Evolutionary conservation across 2,888 invertebrate genomes (phyloP).

Genomic region (Hipparchia sbordonii): DNA sequence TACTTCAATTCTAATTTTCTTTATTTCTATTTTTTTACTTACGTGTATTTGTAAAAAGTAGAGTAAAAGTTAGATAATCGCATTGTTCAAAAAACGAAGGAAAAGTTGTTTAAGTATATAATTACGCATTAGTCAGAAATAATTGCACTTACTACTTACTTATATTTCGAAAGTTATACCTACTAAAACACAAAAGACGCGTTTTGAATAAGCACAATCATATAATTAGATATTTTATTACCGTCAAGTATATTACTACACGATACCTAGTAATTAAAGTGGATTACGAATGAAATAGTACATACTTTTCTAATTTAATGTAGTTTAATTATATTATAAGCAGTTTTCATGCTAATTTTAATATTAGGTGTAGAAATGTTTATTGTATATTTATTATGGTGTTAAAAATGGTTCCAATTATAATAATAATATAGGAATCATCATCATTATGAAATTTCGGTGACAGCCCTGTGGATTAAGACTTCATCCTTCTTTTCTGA

Average conservation of each 20-base stretch:
- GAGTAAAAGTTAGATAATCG: not conserved
- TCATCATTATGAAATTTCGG: too few species aligned
- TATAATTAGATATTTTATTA: slow-evolving; percentile 17
- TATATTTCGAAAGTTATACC: slow-evolving; percentile 9
- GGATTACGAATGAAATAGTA: slow-evolving; percentile 1
- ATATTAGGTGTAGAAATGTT: slow-evolving; percentile 9
- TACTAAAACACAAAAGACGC: slow-evolving; percentile 6
- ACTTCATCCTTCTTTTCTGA: too few species aligned
- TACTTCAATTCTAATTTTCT: too few species aligned
- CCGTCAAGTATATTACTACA: not conserved
- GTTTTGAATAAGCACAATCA: slow-evolving; percentile 13
- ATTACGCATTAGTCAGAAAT: slow-evolving; percentile 1
- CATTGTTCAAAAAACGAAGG: slow-evolving; percentile 10
- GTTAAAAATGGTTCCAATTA: not conserved
- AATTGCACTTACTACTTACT: not conserved
- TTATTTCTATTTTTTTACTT: not conserved
- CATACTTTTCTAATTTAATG: not conserved
- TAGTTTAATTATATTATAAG: slow-evolving; percentile 11
- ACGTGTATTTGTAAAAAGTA: not conserved
- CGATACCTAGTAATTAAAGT: slow-evolving; percentile 16
- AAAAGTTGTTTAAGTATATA: not conserved
- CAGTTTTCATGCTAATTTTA: slow-evolving; percentile 19
- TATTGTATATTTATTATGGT: slow-evolving; percentile 9
- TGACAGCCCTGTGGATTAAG: too few species aligned
- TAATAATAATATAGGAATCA: too few species aligned